Base-by-base conservation (phyloP, 2,888 invertebrate genomes). In the Prosopocoilus inquinatus region DNA sequence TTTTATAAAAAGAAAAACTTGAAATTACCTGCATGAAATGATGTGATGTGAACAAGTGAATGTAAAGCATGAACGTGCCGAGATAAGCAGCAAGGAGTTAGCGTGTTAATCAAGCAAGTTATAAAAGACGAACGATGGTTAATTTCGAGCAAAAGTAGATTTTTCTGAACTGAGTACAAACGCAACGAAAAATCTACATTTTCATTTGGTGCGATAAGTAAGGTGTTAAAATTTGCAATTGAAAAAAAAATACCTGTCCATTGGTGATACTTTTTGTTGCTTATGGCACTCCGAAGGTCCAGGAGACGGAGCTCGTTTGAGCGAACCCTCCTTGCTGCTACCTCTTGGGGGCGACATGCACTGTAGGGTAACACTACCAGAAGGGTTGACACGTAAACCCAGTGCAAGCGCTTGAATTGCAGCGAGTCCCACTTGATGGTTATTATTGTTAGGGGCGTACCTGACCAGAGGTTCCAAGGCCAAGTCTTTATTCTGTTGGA, bases 401-500 rank as follows among this genome's bases (percentile, higher is more conserved):
- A 78, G 67, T 59, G 88, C 89, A 61, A 90, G 82, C 70, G 89
- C 88, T 69, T 89, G 87, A 67, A 90, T 88, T 64, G 89, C 89
- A 47, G 89, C 90, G 70, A 90, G 77, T 28, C 90, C 90, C 62
- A 90, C 89, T 58, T 88, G 87, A 76, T 88, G 88, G 71, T 83
- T 84, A 68, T 77, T 79, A 76, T 84, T 84, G 74, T 82, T 83
- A 68, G 67, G 64, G 43, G 66, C 67, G 60, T 74, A 69, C 68
- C 71, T 71, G 62, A 67, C 70, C 13, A 68, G 58, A 48, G 68
- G 67, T 52, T 80, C 82, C 59, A 82, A 72, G 3, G 82, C 80
- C 59, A 84, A 80, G 74, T 86, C 85, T 64, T 85, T 80, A 69
- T 82, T 83, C 67, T 84, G 78, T 64, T 85, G 84, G 64, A 82